Conservation (phyloP, 2,888 invertebrate species). For the Allacma fusca region DNA sequence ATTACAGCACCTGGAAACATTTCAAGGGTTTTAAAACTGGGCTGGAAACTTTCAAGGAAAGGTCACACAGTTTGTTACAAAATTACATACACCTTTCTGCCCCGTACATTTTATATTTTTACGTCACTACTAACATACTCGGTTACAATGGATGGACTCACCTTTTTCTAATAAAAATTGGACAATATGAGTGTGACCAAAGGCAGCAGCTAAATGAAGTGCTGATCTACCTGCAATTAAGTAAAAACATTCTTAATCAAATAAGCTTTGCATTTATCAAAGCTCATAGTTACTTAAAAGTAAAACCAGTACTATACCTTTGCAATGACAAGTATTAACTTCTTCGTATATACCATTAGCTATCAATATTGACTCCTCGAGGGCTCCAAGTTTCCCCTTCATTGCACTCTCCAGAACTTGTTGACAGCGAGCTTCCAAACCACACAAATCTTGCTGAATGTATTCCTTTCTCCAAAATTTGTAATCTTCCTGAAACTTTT, state of each 20-base stretch:
- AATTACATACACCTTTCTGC: no score
- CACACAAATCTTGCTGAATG: background rate
- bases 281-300: no score
- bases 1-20: conserved; percentile 43
- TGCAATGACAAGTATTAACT: conserved; percentile 12
- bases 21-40: no score
- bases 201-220: conserved; percentile 46
- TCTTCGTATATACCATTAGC: background rate
- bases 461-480: background rate
- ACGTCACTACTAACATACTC: no score
- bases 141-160: no score
- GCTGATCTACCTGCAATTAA: conserved; percentile 43
- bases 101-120: no score
- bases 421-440: background rate
- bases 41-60: no score
- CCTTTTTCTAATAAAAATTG: conserved; percentile 42
- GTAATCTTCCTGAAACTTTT: background rate
- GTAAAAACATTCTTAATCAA: background rate
- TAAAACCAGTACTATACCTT: conserved; percentile 21
- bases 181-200: conserved; percentile 44
- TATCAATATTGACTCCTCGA: background rate
- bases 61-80: no score
- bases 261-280: no score
- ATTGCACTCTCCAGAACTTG: background rate
- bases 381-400: background rate